These are phyloP conservation scores for Cyanistes caeruleus DNA, from an alignment of 2,113 vertebrate species.

Conservation along the genomic window DNA sequence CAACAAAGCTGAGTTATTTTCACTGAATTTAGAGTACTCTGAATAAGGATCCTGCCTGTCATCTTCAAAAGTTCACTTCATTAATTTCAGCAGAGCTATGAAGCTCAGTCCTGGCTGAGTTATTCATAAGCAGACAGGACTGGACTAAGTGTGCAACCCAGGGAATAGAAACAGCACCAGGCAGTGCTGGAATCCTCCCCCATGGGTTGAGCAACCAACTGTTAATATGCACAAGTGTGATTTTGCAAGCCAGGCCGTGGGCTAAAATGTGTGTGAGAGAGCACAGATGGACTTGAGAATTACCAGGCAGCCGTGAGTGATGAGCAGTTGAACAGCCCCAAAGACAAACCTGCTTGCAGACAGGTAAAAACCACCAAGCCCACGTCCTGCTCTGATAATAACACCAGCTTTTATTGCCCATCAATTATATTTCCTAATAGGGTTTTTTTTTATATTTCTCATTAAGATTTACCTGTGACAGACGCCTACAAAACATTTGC, in stretches of 20 bases:
- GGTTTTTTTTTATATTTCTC: background rate
- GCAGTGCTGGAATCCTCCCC: background rate
- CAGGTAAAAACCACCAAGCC: background rate
- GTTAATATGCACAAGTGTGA: background rate
- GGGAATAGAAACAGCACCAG: background rate
- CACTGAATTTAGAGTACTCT: background rate
- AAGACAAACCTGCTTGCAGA: background rate
- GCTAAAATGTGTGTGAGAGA: background rate
- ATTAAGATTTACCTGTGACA: background rate
- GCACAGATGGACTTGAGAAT: background rate
- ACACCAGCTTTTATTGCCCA: background rate
- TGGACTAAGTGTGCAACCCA: background rate
- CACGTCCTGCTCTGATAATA: background rate
- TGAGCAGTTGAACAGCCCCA: background rate
- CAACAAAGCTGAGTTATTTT: background rate
- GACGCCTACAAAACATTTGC: background rate
- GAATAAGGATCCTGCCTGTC: background rate
- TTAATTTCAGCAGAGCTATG: background rate
- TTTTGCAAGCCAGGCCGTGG: background rate
- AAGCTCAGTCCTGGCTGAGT: background rate
- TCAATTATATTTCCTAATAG: background rate
- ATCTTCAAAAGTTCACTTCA: conserved; percentile 5
- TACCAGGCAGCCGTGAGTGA: background rate
- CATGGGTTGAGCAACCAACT: accelerated
- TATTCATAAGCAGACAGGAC: background rate